Base-by-base conservation (phyloP, 2,113 vertebrate genomes). In the Phalacrocorax brasilianus region DNA sequence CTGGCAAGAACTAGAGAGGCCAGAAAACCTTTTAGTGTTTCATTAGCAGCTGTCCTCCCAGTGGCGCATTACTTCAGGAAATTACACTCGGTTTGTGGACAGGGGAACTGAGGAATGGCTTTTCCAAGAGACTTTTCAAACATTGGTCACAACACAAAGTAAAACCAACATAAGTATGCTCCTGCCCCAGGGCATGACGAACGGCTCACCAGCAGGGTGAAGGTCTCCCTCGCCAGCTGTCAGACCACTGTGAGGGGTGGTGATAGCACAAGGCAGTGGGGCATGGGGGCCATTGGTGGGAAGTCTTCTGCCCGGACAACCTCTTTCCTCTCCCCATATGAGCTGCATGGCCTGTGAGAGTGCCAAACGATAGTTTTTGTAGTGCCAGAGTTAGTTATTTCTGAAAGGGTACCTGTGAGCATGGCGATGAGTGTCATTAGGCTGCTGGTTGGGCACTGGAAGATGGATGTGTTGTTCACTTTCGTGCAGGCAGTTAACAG, bases 391-490 rank as follows among this genome's bases (percentile, higher is more conserved):
- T 78, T 68, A 68, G 93, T 91, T 95, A 73, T 49, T 27, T 87
- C 91, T 96, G 94, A 91, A 93, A 93, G 67, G 80, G 80, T 94
- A 88, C 88, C 73, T 10, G 18, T 1, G 2, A 86, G 73, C 96
- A 50, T 23, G 4, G 83, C 6, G 1, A 92, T 68, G 72, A 75
- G 67, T 89, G 92, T 93, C 92, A 85, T 95, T 97, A 94, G 66
- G 89, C 94, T 95, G 96, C 91, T 78, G 91, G 83, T 86, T 93
- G 86, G 82, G 88, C 95, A 78, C 73, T 68, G 73, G 94, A 97
- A 97, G 97, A 97, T 97, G 96, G 96, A 97, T 97, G 97, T 93
- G 92, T 81, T 94, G 88, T 91, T 96, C 96, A 24, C 77, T 96
- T 95, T 65, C 3, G 2, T 62, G 76, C 94, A 87, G 88, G 94